These are phyloP conservation scores for Sebastes elongatus DNA, from an alignment of 2,797 vertebrate species.

Conservation along the genomic window DNA sequence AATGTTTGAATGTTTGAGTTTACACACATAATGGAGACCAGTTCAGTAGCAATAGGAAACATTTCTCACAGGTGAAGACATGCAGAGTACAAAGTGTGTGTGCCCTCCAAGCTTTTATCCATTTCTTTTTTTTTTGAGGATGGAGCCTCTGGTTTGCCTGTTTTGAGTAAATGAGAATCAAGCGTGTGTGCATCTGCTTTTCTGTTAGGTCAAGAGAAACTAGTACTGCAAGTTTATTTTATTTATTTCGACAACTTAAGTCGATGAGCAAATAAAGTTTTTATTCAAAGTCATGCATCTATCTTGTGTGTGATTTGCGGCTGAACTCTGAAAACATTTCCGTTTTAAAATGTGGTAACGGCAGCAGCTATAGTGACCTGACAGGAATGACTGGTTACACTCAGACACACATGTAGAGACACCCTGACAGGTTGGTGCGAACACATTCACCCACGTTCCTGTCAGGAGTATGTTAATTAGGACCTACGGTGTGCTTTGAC, in stretches of 20 bases:
- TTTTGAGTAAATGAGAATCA: not conserved
- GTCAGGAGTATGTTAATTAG: not conserved
- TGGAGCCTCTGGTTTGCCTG: not conserved
- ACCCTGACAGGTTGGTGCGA: not conserved
- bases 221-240: not conserved
- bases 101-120: not conserved
- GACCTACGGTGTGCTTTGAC: not conserved
- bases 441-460: not conserved
- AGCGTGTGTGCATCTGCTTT: not conserved
- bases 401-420: not conserved
- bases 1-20: not conserved
- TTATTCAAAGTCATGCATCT: not conserved
- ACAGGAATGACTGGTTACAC: slow-evolving; percentile 63
- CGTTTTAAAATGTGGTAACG: not conserved
- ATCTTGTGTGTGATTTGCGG: not conserved
- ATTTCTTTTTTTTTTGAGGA: not conserved
- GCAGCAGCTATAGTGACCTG: slow-evolving; percentile 18
- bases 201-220: not conserved
- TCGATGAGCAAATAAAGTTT: slow-evolving; percentile 56
- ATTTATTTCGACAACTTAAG: slow-evolving; percentile 46
- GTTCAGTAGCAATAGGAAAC: not conserved
- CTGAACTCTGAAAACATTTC: not conserved
- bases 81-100: not conserved
- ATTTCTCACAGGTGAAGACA: not conserved
- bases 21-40: not conserved